Conservation (phyloP, 2,797 vertebrate genomes). For the Paedocypris micromegethes region DNA sequence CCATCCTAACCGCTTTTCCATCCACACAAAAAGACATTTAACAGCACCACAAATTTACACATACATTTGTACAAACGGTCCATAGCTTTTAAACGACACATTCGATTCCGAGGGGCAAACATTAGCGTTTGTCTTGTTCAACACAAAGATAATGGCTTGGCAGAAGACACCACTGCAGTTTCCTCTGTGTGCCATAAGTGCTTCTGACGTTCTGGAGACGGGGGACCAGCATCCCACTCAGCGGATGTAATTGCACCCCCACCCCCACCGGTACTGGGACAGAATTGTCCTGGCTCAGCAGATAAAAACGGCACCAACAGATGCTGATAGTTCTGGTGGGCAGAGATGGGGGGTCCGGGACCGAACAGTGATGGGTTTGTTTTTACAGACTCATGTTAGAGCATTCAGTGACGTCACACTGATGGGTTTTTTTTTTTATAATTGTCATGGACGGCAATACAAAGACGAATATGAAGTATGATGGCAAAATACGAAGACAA, state of each 20-base stretch:
- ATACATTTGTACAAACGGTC: constrained; percentile 48
- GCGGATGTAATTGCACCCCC: constrained; percentile 44
- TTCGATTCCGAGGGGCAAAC: constrained; percentile 41
- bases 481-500: too few relatives aligned
- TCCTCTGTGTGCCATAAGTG: constrained; percentile 37
- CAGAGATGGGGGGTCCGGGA: constrained; percentile 15
- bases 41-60: constrained; percentile 32
- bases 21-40: constrained; percentile 36
- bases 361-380: constrained; percentile 32
- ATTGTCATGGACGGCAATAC: too few relatives aligned
- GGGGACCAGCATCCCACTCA: constrained; percentile 32
- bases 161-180: constrained; percentile 21
- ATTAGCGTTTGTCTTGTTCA: constrained; percentile 54
- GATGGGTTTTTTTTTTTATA: background rate
- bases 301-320: constrained; percentile 29
- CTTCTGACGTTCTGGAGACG: constrained; percentile 44
- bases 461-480: too few relatives aligned
- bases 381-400: constrained; percentile 22
- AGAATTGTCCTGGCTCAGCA: constrained; percentile 44
- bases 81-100: constrained; percentile 36
- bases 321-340: constrained; percentile 31
- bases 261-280: constrained; percentile 22
- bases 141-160: constrained; percentile 49
- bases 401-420: constrained; percentile 23
- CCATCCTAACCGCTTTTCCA: background rate